Base-by-base conservation (phyloP, 2,888 invertebrate genomes). In the Brachyptera risi region DNA sequence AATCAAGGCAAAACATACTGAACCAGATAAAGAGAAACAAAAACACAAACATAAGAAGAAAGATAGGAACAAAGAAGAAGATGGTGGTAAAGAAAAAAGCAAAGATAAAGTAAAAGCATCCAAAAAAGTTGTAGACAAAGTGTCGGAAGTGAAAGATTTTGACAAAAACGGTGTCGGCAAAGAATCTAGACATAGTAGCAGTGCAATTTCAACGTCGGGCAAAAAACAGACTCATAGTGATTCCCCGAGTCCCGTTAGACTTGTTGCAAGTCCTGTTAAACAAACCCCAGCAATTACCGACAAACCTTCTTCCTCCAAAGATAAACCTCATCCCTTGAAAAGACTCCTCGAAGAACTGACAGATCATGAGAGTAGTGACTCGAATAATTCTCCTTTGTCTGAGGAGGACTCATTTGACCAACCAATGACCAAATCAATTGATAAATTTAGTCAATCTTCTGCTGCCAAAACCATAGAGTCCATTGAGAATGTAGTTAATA, bases 71-170 rank as follows among this genome's bases (percentile, higher is more conserved):
- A 73, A 56, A 72, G 73, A 13, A 63, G 68, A 0, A 72, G 61
- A 72, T 38, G 3, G 9, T 9, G 75, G 75, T 0, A 75, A 75
- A 19, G 78, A 76, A 49, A 75, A 73, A 56, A 74, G 75, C 26
- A 80, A 59, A 49, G 63, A 58, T 15, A 60, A 37, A 26, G 63
- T 61, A 27, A 58, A 60, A 15, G 23, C 38, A 58, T 62, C 15
- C 62, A 66, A 62, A 60, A 67, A 58, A 64, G 56, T 51, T 49
- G 40, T 19, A 57, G 57, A 56, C n/a, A 56, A 21, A 3, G 56
- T 54, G 47, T 50, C 54, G 24, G 51, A 47, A 1, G 51, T 58
- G 23, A 64, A 63, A 26, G 64, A 67, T 31, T 59, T 62, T 51
- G 65, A 65, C 23, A 63, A 58, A 35, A 61, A 61, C 42, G 61